Conservation (phyloP, 2,888 invertebrate genomes). For the Oxystoma pomonae region DNA sequence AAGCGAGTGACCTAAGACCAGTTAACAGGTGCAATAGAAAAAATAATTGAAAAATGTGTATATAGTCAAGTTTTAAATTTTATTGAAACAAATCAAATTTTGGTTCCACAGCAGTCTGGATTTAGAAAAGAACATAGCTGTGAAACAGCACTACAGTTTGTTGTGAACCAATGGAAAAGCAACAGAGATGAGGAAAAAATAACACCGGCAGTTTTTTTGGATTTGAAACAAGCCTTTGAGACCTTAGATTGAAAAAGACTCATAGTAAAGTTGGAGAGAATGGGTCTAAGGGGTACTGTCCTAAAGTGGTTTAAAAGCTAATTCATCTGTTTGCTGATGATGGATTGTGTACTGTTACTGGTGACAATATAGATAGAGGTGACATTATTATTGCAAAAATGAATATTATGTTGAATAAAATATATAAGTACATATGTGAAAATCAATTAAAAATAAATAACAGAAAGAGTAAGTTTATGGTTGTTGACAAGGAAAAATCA, state of each 20-base stretch:
- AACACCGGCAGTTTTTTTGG: background rate
- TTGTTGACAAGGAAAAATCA: too few relatives aligned
- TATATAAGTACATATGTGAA: background rate
- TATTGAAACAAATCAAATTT: background rate
- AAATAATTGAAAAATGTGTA: background rate
- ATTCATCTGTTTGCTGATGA: background rate
- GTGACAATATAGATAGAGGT: background rate
- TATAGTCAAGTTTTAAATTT: background rate
- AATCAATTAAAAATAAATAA: background rate
- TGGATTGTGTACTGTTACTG: background rate
- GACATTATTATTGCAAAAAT: background rate
- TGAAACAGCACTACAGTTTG: background rate
- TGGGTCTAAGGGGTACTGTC: background rate
- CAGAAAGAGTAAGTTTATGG: background rate
- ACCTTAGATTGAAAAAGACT: background rate
- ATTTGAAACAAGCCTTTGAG: background rate
- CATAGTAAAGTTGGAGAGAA: background rate
- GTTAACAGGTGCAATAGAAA: background rate
- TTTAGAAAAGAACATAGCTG: background rate
- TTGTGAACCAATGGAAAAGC: background rate
- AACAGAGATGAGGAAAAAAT: background rate
- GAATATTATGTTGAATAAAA: background rate
- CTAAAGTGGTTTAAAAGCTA: background rate
- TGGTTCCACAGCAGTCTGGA: background rate
- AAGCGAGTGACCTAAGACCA: background rate